Evolutionary conservation across 2,888 invertebrate genomes (phyloP).

Genomic region (Lepidochrysops patricia): DNA sequence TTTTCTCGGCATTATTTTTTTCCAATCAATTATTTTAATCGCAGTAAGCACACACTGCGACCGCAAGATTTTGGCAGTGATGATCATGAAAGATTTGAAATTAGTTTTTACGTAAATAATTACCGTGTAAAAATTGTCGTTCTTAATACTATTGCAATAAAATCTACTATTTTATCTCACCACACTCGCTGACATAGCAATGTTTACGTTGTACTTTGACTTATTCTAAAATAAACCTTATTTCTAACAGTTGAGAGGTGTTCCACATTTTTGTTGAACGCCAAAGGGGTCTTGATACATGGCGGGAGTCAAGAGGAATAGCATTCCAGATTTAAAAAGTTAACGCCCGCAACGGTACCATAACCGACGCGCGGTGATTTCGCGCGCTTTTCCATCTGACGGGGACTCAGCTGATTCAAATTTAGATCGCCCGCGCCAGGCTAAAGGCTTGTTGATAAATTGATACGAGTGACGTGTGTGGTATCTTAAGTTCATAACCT

Average conservation of each 20-base stretch:
- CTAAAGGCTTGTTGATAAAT: constrained; percentile 9
- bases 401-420: constrained; percentile 17
- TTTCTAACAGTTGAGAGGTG: neutral
- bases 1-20: neutral
- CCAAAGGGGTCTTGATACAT: constrained; percentile 14
- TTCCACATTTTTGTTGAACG: neutral
- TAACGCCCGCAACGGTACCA: constrained; percentile 51
- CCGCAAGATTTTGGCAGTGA: neutral
- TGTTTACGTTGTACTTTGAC: neutral
- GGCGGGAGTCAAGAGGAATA: constrained; percentile 34
- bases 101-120: no score
- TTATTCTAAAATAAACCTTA: constrained; percentile 12
- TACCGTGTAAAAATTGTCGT: no score
- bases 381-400: constrained; percentile 40
- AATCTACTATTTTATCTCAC: neutral
- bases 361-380: constrained; percentile 43
- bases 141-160: neutral
- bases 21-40: neutral
- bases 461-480: constrained; percentile 2
- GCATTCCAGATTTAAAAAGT: constrained; percentile 51
- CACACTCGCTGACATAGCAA: neutral
- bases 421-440: neutral
- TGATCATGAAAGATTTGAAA: neutral
- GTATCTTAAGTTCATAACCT: constrained; percentile 12
- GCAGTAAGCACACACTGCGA: neutral